phyloP scores from a whole-genome alignment of 1,140 invertebrate genomes.

The Artemia franciscana region DNA sequence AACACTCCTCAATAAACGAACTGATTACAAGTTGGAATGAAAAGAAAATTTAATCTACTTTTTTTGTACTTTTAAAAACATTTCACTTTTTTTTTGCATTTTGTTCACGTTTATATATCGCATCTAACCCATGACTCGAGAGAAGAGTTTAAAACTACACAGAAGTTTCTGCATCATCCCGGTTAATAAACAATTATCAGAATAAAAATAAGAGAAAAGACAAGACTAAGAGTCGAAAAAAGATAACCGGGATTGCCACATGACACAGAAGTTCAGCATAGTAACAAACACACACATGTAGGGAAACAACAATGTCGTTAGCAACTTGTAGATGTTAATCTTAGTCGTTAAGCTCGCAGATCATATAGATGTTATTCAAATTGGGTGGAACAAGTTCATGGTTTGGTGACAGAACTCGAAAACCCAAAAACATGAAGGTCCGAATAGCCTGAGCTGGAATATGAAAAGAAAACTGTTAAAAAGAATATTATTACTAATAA shows the following conservation, averaged over 20 bases:
- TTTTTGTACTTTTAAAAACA: not conserved
- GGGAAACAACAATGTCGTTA: not conserved
- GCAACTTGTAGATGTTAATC: not conserved
- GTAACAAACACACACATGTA: not conserved
- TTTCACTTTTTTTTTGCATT: not conserved
- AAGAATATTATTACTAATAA: not conserved
- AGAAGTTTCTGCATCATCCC: not conserved
- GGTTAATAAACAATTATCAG: not conserved
- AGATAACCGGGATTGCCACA: not conserved
- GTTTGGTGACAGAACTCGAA: slow-evolving; percentile 55
- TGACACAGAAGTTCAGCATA: not conserved
- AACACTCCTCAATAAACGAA: too few relatives aligned
- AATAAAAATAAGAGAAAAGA: not conserved
- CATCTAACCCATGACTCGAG: not conserved
- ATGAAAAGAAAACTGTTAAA: slow-evolving; percentile 14
- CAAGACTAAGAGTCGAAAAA: not conserved
- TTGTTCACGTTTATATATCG: not conserved
- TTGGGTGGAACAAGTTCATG: slow-evolving; percentile 40
- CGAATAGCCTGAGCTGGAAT: slow-evolving; percentile 51
- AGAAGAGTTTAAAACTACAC: not conserved
- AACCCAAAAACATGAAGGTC: slow-evolving; percentile 91
- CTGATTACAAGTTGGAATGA: not conserved
- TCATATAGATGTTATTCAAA: slow-evolving; percentile 46
- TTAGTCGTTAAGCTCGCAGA: slow-evolving; percentile 39
- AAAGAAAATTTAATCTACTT: not conserved